phyloP scores from a whole-genome alignment of 2,113 vertebrate genomes.

The Epinephelus lanceolatus region DNA sequence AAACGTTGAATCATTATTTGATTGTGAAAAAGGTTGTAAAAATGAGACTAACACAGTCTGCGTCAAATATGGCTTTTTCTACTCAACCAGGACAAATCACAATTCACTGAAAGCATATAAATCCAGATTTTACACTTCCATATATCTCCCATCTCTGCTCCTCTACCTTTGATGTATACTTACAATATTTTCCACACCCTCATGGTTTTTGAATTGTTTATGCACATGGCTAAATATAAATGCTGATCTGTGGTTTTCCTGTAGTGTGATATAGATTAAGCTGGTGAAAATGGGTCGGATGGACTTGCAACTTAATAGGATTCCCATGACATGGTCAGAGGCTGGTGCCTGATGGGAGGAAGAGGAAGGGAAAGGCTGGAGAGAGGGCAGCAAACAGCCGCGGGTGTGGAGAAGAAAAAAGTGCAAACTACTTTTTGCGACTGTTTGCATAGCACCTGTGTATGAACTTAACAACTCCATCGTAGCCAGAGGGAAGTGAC shows the following conservation, averaged over 20 bases:
- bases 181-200: conserved; percentile 28
- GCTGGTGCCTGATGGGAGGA: conserved; percentile 40
- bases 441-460: conserved; percentile 74
- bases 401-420: background rate
- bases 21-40: conserved; percentile 1
- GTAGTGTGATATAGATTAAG: conserved; percentile 22
- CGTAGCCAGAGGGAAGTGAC: conserved; percentile 64
- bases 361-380: conserved; percentile 26
- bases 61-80: background rate
- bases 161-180: conserved; percentile 48
- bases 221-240: conserved; percentile 37
- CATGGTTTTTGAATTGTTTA: conserved; percentile 50
- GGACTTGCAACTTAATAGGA: conserved; percentile 63
- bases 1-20: conserved; percentile 7
- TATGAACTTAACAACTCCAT: conserved; percentile 49
- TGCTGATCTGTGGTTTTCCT: background rate
- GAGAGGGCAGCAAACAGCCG: conserved; percentile 7
- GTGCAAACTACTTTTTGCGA: conserved; percentile 52
- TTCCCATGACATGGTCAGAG: conserved; percentile 72
- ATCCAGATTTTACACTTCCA: conserved; percentile 27
- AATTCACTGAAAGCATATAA: conserved; percentile 30
- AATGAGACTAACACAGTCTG: background rate
- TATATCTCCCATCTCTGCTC: conserved; percentile 40
- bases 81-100: conserved; percentile 14
- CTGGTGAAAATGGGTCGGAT: conserved; percentile 58